Conservation (phyloP, 2,113 vertebrate genomes). For the Isichthys henryi region DNA sequence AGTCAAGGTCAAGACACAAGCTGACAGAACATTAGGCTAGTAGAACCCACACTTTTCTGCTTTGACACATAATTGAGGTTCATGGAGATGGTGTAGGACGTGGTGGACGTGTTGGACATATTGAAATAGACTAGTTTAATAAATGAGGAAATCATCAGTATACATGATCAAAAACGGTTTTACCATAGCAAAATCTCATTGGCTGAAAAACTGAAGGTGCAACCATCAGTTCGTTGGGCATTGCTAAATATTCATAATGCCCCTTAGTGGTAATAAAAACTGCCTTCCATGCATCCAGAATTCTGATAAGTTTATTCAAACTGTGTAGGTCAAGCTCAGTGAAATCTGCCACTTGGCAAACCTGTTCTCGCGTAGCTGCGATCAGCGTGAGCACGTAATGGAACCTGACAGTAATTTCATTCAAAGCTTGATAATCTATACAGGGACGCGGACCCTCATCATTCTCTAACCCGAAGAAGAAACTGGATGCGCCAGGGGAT, state of each 20-base stretch:
- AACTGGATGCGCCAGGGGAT: not conserved
- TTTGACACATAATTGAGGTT: not conserved
- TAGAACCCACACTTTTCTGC: not conserved
- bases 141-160: not conserved
- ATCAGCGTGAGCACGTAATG: not conserved
- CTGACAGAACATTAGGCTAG: not conserved
- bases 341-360: not conserved
- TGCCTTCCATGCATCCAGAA: not conserved
- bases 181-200: not conserved
- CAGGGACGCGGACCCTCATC: not conserved
- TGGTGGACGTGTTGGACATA: not conserved
- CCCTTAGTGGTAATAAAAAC: not conserved
- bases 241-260: not conserved
- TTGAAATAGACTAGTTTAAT: not conserved
- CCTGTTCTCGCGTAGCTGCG: not conserved
- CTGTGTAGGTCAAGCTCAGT: not conserved
- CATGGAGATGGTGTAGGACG: not conserved
- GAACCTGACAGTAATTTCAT: not conserved
- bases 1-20: not conserved
- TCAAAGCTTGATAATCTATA: not conserved
- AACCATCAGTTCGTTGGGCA: not conserved
- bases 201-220: not conserved
- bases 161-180: not conserved
- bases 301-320: not conserved
- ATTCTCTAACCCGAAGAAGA: not conserved